Conservation (phyloP, 2,797 vertebrate genomes). For the Argyrosomus regius region DNA sequence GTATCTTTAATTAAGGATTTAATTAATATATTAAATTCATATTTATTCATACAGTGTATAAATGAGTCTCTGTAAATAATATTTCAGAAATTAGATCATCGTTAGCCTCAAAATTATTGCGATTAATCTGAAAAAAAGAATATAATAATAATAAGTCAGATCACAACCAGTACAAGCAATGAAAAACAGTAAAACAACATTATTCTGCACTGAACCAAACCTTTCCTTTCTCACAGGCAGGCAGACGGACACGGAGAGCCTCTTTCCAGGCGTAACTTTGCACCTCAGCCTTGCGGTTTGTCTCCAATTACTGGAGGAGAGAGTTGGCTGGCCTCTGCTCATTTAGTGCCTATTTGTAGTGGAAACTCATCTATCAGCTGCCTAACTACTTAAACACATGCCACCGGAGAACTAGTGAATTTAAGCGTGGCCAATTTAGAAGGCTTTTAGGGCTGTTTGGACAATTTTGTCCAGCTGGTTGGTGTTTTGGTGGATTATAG, state of each 20-base stretch:
- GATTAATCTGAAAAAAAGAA: neutral
- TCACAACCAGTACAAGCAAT: neutral
- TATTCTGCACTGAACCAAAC: neutral
- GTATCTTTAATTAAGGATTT: too few species aligned
- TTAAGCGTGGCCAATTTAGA: constrained; percentile 21
- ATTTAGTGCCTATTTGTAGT: constrained; percentile 86
- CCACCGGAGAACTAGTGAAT: constrained; percentile 58
- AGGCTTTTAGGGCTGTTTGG: constrained; percentile 11
- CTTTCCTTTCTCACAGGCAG: constrained; percentile 26
- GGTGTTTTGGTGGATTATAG: constrained; percentile 2
- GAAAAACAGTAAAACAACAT: neutral
- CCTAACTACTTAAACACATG: constrained; percentile 74
- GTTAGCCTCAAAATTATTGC: neutral
- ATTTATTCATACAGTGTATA: too few species aligned
- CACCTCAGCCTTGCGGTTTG: constrained; percentile 71
- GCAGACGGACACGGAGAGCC: constrained; percentile 42
- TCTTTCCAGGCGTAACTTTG: constrained; percentile 68
- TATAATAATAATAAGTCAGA: neutral
- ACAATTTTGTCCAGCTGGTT: neutral
- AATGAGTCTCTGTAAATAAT: too few species aligned
- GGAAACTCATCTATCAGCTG: constrained; percentile 75
- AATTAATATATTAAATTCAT: too few species aligned
- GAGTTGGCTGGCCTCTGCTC: constrained; percentile 57
- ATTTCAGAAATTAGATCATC: neutral
- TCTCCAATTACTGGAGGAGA: constrained; percentile 73